Evolutionary conservation across 2,888 invertebrate species (phyloP), one percentile per base, ranked within the genome.

Genomic region (Pocota personata): DNA sequence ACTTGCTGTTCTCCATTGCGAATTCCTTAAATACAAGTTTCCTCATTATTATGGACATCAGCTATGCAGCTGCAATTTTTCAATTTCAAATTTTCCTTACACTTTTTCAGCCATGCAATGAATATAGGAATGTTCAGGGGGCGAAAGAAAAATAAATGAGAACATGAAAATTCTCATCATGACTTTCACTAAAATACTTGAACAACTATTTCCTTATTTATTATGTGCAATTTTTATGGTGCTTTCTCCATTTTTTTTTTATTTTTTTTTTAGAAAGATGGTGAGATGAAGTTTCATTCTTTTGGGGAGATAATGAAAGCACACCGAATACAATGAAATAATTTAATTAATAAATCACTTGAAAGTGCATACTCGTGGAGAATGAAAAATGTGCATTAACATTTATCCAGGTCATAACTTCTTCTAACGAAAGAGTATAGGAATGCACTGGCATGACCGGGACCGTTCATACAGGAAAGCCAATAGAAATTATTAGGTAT

Each of bases 301-400:
- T 14, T 5, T n/a, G 0, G 14, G 14, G 1, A 1, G 14, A 14
- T 48, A n/a, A n/a, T 35, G 35, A 16, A 27, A 1, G 6, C 16
- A 10, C 16, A 30, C 6, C 14, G 14, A 10, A 0, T 3, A 14
- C 1, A 14, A 52, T 37, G 14, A 62, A 73, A n/a, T 62, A 73
- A 73, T 83, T 78, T 79, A 78, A 83, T 78, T 83, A 78, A 78
- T 67, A 78, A 37, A 78, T 62, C 16, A 52, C 52, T 52, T 24
- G 19, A 60, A 75, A 57, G 73, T 75, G 60, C 37, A 67, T 69
- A 4, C 4, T 4, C 24, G 24, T 24, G 24, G 55, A 58, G 73
- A 43, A 66, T n/a, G n/a, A n/a, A n/a, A n/a, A n/a, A n/a, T n/a
- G 58, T 66, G 64, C 57, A 21, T 48, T 58, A 66, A 72, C 14